Evolutionary conservation across 2,888 invertebrate genomes (phyloP).

Genomic region (Apamea sordens): DNA sequence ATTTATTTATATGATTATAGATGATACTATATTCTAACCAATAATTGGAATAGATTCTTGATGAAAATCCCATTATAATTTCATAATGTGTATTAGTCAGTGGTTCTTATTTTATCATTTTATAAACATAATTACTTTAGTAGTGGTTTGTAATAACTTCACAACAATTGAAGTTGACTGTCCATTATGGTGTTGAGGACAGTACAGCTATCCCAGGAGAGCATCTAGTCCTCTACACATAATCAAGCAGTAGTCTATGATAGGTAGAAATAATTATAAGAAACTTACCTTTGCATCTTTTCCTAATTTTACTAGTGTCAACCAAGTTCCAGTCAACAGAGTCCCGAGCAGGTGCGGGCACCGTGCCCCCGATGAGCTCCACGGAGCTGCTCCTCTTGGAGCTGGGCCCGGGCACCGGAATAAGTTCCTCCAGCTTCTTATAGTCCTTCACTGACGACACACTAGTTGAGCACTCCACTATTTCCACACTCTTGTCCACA

Average conservation of each 20-base stretch:
- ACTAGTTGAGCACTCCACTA: constrained; percentile 79
- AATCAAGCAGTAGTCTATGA: background rate
- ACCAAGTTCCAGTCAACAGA: constrained; percentile 88
- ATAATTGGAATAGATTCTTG: background rate
- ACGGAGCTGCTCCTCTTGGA: constrained; percentile 84
- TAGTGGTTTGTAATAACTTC: background rate
- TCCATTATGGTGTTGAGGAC: background rate
- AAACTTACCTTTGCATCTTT: constrained; percentile 86
- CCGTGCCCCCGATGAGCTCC: constrained; percentile 85
- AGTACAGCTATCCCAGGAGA: background rate
- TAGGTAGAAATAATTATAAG: background rate
- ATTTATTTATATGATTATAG: too few species aligned
- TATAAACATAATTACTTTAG: background rate
- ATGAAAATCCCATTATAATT: background rate
- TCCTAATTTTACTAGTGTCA: constrained; percentile 90
- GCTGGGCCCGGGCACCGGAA: constrained; percentile 81
- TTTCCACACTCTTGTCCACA: constrained; percentile 84
- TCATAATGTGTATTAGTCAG: background rate
- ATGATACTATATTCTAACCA: too few species aligned
- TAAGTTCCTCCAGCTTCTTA: constrained; percentile 75
- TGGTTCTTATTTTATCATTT: background rate
- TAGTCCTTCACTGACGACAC: constrained; percentile 74
- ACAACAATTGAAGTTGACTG: background rate
- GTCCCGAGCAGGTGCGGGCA: constrained; percentile 85
- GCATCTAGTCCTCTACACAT: too few species aligned